phyloP scores from a whole-genome alignment of 2,113 vertebrate species.

The Trichechus manatus region DNA sequence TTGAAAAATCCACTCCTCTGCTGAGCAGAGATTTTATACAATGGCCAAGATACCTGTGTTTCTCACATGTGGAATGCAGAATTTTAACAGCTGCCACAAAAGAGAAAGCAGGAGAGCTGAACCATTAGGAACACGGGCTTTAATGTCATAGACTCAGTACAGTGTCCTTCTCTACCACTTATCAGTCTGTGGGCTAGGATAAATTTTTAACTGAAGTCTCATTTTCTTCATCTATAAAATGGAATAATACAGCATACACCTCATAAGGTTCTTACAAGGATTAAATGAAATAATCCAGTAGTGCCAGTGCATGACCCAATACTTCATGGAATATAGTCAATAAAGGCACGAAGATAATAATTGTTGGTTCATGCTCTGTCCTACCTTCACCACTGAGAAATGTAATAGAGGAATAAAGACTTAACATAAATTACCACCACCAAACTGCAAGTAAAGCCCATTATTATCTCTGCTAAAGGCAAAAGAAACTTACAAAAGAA shows the following conservation, averaged over 20 bases:
- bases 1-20: not conserved
- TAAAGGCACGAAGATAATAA: not conserved
- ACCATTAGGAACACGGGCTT: not conserved
- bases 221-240: constrained; percentile 34
- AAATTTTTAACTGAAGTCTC: constrained; percentile 28
- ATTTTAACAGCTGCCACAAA: constrained; percentile 14
- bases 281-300: constrained; percentile 20
- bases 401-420: not conserved
- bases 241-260: not conserved
- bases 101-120: not conserved
- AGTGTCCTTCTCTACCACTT: not conserved
- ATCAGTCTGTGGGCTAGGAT: not conserved
- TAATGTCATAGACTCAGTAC: not conserved
- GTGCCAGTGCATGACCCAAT: not conserved
- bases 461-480: not conserved
- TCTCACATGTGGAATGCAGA: not conserved
- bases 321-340: not conserved
- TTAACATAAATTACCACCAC: not conserved
- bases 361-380: not conserved
- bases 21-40: not conserved
- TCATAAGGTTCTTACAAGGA: not conserved
- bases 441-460: not conserved
- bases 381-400: not conserved
- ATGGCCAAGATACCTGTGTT: not conserved
- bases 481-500: not conserved